A percentile compares a stretch with the other conserved stretches of the same genome.
Conservation (phyloP, 2,888 invertebrate species). For the Lamproptera curius region DNA sequence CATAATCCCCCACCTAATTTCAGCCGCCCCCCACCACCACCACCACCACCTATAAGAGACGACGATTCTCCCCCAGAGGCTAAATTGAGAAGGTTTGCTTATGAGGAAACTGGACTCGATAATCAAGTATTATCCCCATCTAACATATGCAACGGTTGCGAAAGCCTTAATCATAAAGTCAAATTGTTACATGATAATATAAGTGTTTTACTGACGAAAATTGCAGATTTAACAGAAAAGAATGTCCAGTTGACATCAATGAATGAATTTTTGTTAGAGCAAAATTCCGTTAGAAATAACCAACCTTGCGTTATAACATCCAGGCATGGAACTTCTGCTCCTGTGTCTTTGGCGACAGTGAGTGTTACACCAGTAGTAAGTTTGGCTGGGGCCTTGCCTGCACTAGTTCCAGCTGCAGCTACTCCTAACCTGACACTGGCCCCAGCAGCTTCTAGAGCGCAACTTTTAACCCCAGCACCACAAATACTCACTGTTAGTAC, state of each 20-base stretch:
- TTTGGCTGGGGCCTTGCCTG: slow-evolving; percentile 61
- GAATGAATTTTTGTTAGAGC: slow-evolving; percentile 70
- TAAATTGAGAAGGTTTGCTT: slow-evolving; percentile 57
- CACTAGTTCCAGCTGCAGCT: slow-evolving; percentile 61
- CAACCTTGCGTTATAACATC: slow-evolving; percentile 72
- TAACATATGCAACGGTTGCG: slow-evolving; percentile 58
- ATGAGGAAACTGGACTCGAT: slow-evolving; percentile 53
- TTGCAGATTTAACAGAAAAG: slow-evolving; percentile 65
- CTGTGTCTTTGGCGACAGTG: slow-evolving; percentile 68
- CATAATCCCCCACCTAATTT: slow-evolving; percentile 36
- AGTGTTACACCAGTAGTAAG: slow-evolving; percentile 72
- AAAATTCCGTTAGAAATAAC: slow-evolving; percentile 60
- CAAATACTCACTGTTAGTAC: slow-evolving; percentile 70
- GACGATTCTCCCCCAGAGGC: slow-evolving; percentile 67
- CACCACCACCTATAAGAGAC: slow-evolving; percentile 44
- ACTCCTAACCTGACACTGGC: slow-evolving; percentile 61
- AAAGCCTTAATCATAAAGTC: slow-evolving; percentile 59
- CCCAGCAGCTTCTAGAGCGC: slow-evolving; percentile 66
- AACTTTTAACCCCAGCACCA: slow-evolving; percentile 66
- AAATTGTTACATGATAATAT: slow-evolving; percentile 69
- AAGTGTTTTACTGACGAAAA: slow-evolving; percentile 65
- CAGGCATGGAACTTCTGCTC: slow-evolving; percentile 66
- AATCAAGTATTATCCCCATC: slow-evolving; percentile 48
- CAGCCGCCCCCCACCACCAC: slow-evolving; percentile 45
- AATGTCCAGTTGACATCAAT: slow-evolving; percentile 67